A percentile compares a stretch with the other conserved stretches of the same genome.
These are phyloP conservation scores for Brachionus angularis DNA, from an alignment of 1,140 invertebrate genomes.

Conservation along the genomic window DNA sequence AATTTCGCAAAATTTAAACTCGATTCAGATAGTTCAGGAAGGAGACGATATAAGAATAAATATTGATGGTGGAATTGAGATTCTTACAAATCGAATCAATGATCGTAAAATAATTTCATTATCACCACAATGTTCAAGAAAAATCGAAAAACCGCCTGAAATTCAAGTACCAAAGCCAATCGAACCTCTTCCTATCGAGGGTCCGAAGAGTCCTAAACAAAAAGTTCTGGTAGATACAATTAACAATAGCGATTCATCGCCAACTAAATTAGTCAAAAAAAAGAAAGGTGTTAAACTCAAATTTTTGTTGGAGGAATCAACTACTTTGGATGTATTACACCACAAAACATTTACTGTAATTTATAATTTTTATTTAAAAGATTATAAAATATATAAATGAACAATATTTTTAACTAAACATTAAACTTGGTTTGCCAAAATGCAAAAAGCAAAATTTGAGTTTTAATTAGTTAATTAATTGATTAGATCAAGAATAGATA, in stretches of 20 bases:
- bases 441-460: no score
- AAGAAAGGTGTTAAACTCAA: constrained; percentile 58
- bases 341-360: constrained; percentile 61
- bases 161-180: background rate
- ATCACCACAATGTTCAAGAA: constrained; percentile 14
- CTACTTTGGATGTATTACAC: constrained; percentile 65
- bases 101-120: constrained; percentile 41
- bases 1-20: background rate
- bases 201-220: background rate
- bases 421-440: no score
- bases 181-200: background rate
- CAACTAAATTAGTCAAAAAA: constrained; percentile 51
- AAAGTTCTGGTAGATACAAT: background rate
- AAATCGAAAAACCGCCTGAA: background rate
- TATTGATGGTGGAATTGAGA: constrained; percentile 16
- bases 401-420: no score
- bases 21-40: constrained; percentile 37
- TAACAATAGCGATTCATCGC: constrained; percentile 42
- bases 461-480: no score
- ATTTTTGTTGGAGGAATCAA: constrained; percentile 63
- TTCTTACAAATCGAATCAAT: constrained; percentile 44
- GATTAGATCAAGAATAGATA: no score
- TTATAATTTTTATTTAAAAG: background rate
- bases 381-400: no score
- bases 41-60: constrained; percentile 35